Evolutionary conservation across 2,113 vertebrate species (phyloP).

Genomic region (Oenanthe oenanthe): DNA sequence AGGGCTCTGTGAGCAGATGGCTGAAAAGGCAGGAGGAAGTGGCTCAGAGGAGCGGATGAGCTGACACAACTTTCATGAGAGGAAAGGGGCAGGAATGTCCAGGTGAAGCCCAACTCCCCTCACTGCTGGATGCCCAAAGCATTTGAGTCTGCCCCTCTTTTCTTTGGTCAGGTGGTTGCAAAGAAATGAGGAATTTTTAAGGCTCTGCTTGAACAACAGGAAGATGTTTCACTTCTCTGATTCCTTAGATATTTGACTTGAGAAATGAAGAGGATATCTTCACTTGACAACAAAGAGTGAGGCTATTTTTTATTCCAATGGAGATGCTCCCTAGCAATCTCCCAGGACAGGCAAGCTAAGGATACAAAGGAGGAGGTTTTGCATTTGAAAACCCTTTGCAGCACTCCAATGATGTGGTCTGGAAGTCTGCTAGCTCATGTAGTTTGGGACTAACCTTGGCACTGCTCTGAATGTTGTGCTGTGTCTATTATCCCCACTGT

Average conservation of each 20-base stretch:
- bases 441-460: neutral
- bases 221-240: neutral
- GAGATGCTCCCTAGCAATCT: neutral
- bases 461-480: neutral
- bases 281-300: neutral
- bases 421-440: neutral
- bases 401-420: neutral
- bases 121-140: neutral
- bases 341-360: neutral
- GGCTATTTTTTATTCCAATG: neutral
- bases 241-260: neutral
- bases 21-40: conserved; percentile 26
- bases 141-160: neutral
- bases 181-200: neutral
- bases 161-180: neutral
- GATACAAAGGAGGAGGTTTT: neutral
- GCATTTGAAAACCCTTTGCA: neutral
- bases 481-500: neutral
- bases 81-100: neutral
- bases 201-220: neutral
- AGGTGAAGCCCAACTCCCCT: neutral
- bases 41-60: neutral
- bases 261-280: neutral
- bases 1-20: neutral
- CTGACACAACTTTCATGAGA: neutral